Evolutionary conservation across 1,140 invertebrate genomes (phyloP).

Genomic region (Capitella teleta): DNA sequence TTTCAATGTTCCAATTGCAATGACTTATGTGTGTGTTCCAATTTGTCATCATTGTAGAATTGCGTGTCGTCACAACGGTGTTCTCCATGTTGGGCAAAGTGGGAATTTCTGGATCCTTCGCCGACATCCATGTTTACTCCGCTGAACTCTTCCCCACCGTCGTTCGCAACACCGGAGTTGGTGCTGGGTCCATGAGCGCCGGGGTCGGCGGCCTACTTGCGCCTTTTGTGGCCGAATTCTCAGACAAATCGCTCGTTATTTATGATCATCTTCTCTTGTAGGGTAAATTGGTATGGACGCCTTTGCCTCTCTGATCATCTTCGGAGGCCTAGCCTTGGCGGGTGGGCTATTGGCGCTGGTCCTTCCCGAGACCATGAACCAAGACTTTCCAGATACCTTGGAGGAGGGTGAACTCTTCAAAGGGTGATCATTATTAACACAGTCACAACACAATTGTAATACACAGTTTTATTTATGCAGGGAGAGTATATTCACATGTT

Average conservation of each 20-base stretch:
- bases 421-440: too few species aligned
- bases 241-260: too few species aligned
- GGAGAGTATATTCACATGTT: too few species aligned
- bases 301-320: constrained; percentile 48
- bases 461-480: too few species aligned
- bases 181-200: constrained; percentile 40
- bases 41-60: background rate
- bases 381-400: constrained; percentile 48
- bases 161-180: constrained; percentile 40
- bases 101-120: constrained; percentile 20
- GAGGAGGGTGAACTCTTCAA: constrained; percentile 41
- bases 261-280: too few species aligned
- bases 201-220: constrained; percentile 42
- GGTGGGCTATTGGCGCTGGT: constrained; percentile 44
- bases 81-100: constrained; percentile 36
- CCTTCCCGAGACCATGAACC: constrained; percentile 51
- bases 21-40: too few species aligned
- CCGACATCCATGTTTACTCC: constrained; percentile 35
- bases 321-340: constrained; percentile 46
- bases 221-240: constrained; percentile 29
- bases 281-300: constrained; percentile 1
- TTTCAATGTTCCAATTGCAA: too few species aligned
- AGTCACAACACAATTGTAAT: too few species aligned
- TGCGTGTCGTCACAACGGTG: background rate
- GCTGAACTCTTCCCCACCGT: constrained; percentile 45